Evolutionary conservation across 1,140 invertebrate species (phyloP), one percentile per base, ranked within the genome.

Genomic region (Polypedilum pembai): DNA sequence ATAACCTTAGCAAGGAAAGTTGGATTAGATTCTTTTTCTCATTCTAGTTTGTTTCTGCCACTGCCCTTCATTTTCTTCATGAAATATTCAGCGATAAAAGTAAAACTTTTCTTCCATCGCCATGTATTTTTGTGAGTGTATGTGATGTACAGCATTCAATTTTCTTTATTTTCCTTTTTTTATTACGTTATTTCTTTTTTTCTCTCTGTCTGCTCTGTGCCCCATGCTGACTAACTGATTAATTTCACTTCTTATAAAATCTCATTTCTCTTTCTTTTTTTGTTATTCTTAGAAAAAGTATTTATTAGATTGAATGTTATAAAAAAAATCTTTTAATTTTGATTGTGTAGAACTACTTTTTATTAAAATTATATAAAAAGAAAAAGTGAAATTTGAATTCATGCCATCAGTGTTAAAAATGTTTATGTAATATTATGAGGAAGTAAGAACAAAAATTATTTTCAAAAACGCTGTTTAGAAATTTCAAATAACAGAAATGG

Each of bases 41-140:
- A 15, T 56, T 56, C 15, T 33, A n/a, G 41, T 45, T 45, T 15
- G n/a, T n/a, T n/a, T n/a, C n/a, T n/a, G n/a, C 24, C 10, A 56
- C 45, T 56, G 45, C 8, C 45, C 45, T 56, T 56, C 45, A 56
- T 56, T n/a, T 56, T 56, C 45, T 56, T 56, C 45, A 56, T 56
- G 45, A 56, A 56, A 56, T 56, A 56, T 56, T 56, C 45, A 56
- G 45, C n/a, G 45, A 56, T 56, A 56, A 56, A 33, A 56, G 12
- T 56, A 12, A 56, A 56, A 56, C 45, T 56, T 56, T 56, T n/a
- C n/a, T 56, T 1, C n/a, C 45, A 56, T 56, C 10, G 24, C 24
- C 24, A 33, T 33, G 24, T 33, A 5, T 33, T 56, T 45, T 45
- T 45, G 8, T 56, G 45, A 4, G 12, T 56, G 8, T 56, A 1